Percentiles rank a stretch among this genome's conserved stretches.
Evolutionary conservation across 2,888 invertebrate species (phyloP).

Genomic region (Pseudococcus viburni): DNA sequence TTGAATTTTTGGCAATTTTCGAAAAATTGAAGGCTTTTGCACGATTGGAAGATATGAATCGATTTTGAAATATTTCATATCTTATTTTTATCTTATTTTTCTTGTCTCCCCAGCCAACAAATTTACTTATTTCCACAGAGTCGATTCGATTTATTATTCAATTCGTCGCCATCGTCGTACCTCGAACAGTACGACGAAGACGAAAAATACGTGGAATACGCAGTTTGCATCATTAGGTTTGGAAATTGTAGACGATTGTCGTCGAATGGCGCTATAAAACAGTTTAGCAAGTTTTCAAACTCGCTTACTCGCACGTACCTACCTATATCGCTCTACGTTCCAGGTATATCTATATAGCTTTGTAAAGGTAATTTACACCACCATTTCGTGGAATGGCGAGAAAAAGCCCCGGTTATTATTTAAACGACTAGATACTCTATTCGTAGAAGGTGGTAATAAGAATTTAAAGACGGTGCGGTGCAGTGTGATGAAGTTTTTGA

Average conservation of each 20-base stretch:
- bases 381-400: background rate
- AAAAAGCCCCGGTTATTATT: too few species aligned
- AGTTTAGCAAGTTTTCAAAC: constrained; percentile 1
- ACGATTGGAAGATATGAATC: background rate
- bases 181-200: background rate
- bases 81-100: too few species aligned
- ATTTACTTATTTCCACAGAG: background rate
- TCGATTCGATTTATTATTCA: constrained; percentile 1
- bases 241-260: background rate
- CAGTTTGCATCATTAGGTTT: background rate
- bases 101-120: too few species aligned
- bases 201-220: background rate
- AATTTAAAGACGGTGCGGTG: too few species aligned
- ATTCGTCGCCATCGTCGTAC: background rate
- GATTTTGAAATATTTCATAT: too few species aligned
- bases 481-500: background rate
- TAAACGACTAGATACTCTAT: too few species aligned
- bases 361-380: background rate
- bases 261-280: constrained; percentile 4
- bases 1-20: too few species aligned
- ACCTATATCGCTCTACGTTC: background rate
- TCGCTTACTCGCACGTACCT: background rate
- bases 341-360: background rate
- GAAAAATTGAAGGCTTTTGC: too few species aligned
- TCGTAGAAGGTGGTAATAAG: too few species aligned